Base-by-base conservation (phyloP, 1,140 invertebrate genomes). In the Zaprionus nigranus region DNA sequence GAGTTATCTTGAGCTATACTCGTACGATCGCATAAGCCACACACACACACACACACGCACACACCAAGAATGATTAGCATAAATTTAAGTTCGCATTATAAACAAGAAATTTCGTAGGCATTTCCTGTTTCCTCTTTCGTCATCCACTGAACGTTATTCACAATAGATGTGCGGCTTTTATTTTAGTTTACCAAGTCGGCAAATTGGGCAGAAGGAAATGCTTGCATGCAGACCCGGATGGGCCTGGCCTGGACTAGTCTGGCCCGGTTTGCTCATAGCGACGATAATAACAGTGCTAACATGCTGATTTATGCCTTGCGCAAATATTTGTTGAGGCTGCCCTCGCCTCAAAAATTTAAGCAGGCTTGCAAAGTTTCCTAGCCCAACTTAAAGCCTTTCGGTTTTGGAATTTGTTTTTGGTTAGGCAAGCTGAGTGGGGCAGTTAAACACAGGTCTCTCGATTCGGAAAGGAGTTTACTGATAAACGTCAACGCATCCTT, bases 1-100 rank as follows among this genome's bases (percentile, higher is more conserved):
- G 38, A 26, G 30, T 49, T 66, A 36, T 61, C 66, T 66, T 60
- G 28, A 13, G 46, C 58, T 28, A 20, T 54, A 20, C 68, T 22
- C 36, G 13, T 15, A 13, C 13, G 67, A 76, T 64, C 67, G 40
- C 51, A 59, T 49, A 70, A 53, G 60, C 59, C 30, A 34, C 9
- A 34, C 30, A 34, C 30, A 30, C 28, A 34, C 30, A 30, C 30
- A 30, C 30, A 17, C n/a, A n/a, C n/a, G n/a, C n/a, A 30, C 66
- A 30, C 56, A 65, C 46, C 13, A n/a, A 40, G 57, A 76, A 71
- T 70, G 71, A 71, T 85, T 85, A 85, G 66, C 84, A 87, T 87
- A 83, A 64, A 87, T 87, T 87, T 83, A 83, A 87, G 87, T 83
- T 88, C 71, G 28, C 72, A 75, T 79, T 72, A 72, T 78, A 82